Conservation (phyloP, 2,113 vertebrate species). For the Saccopteryx bilineata region DNA sequence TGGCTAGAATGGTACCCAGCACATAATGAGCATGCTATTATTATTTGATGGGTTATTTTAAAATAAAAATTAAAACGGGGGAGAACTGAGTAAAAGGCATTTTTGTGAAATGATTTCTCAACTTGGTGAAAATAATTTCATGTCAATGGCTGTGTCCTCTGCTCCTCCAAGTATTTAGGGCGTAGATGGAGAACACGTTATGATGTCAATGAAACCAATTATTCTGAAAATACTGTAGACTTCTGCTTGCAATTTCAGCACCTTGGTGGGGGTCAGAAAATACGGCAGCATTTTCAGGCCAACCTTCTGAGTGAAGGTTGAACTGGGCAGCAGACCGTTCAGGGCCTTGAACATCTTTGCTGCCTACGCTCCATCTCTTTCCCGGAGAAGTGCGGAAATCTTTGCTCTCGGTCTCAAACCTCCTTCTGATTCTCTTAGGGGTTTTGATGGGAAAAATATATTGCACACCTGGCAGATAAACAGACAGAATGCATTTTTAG, state of each 20-base stretch:
- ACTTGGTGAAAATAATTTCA: neutral
- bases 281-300: neutral
- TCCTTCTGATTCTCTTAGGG: constrained; percentile 1
- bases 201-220: neutral
- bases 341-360: neutral
- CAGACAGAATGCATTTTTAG: neutral
- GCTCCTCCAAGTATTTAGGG: neutral
- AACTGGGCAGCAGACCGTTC: neutral
- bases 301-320: neutral
- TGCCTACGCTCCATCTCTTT: neutral
- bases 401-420: constrained; percentile 39
- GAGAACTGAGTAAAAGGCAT: neutral
- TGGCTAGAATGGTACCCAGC: neutral
- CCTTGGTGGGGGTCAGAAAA: neutral
- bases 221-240: neutral
- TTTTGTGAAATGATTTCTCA: neutral
- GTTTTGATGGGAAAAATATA: neutral
- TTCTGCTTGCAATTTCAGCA: constrained; percentile 20
- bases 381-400: neutral
- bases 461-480: neutral
- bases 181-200: neutral
- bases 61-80: neutral
- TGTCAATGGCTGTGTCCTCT: neutral
- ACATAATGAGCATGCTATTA: neutral
- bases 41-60: constrained; percentile 13